Percentiles rank a stretch among this genome's conserved stretches.
Evolutionary conservation across 2,113 vertebrate species (phyloP).

Genomic region (Alaudala cheleensis): DNA sequence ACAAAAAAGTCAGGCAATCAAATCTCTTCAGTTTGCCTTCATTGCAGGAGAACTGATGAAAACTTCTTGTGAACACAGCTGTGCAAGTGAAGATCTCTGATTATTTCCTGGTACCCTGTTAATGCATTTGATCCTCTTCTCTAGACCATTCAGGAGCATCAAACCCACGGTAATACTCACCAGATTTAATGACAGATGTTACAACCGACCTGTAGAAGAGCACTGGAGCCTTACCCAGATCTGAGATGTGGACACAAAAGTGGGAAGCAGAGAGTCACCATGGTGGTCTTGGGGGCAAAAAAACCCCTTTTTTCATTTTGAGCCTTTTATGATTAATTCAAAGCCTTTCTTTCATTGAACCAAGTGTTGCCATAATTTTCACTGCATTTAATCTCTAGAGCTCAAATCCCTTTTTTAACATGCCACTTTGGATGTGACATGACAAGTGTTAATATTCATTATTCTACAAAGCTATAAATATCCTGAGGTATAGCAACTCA

Average conservation of each 20-base stretch:
- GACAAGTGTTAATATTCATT: constrained; percentile 69
- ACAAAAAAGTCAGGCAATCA: neutral
- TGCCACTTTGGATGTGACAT: constrained; percentile 46
- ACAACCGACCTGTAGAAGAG: neutral
- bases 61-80: neutral
- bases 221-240: neutral
- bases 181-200: neutral
- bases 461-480: constrained; percentile 56
- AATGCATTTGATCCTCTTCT: neutral
- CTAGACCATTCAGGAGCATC: neutral
- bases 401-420: constrained; percentile 56
- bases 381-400: constrained; percentile 55
- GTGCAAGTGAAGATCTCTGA: neutral
- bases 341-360: constrained; percentile 29
- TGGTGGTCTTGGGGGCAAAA: fast-evolving
- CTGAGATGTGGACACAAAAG: neutral
- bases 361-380: constrained; percentile 43
- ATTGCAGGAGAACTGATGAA: neutral
- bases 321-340: constrained; percentile 9
- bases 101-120: neutral
- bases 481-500: constrained; percentile 11
- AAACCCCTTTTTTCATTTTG: neutral
- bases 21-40: neutral
- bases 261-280: neutral
- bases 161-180: neutral